Base-by-base conservation (phyloP, 92 coral and sea anemone species). In the Hydrozoanthus gracilis region DNA sequence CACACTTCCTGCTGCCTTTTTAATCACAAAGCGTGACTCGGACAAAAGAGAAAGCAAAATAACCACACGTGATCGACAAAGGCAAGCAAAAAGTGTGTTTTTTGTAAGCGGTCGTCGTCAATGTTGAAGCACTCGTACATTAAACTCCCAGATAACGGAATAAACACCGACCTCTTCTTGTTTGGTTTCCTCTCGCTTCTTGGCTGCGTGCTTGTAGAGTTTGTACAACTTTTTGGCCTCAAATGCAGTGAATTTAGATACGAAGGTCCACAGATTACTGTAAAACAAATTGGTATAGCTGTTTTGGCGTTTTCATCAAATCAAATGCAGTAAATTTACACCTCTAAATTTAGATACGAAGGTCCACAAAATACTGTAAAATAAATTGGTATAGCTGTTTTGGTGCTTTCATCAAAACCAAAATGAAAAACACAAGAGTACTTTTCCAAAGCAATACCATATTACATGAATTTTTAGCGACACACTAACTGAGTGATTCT, bases 231-330 rank as follows among this genome's bases (percentile, higher is more conserved):
- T 96, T 87, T 96, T 96, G 13, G 98, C 99, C 67, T 96, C 98
- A 68, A 96, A 94, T 15, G 98, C 94, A 14, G 99, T 96, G 88
- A 96, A 96, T 82, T 96, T 96, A 7, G 99, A 95, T 8, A 96
- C 99, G 55, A 96, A 96, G 5, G 98, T 92, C 99, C 99, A 96
- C 46, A 96, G 90, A n/a, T 93, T 96, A 72, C 99, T 96, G 71
- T 7, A 77, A 35, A 44, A 45, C 60, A 55, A 48, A 56, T 47
- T 27, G 39, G 39, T 27, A 27, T 27, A 27, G 39, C 39, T 27
- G 39, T 27, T 27, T 27, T 27, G 39, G 39, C 2, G 39, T 27
- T 27, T 27, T 27, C 39, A 27, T 27, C 39, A 27, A 27, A 27
- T 93, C 98, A 72, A 95, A 94, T 14, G 97, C 93, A 8, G 98